Evolutionary conservation across 2,797 vertebrate genomes (phyloP).

Genomic region (Bradypus variegatus): DNA sequence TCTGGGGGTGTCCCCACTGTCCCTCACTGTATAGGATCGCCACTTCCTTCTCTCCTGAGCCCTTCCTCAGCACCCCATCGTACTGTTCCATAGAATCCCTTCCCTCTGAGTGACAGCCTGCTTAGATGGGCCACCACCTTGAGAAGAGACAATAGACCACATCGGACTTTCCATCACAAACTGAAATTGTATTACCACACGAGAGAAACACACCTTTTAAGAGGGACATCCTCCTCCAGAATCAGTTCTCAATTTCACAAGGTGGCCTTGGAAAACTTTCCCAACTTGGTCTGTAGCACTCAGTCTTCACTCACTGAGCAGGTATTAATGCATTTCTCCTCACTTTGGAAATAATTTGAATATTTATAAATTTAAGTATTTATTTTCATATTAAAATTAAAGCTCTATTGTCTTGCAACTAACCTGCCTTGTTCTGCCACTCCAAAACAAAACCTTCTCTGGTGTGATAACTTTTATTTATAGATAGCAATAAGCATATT

Average conservation of each 20-base stretch:
- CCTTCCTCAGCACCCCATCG: not conserved
- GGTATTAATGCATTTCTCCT: slow-evolving; percentile 55
- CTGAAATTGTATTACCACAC: not conserved
- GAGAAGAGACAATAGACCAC: not conserved
- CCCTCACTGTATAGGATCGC: rapidly evolving
- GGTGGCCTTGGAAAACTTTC: slow-evolving; percentile 56
- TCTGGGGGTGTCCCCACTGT: too few species aligned
- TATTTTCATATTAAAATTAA: slow-evolving; percentile 80
- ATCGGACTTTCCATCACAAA: not conserved
- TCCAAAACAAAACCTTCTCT: slow-evolving; percentile 71
- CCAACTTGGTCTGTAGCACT: slow-evolving; percentile 8
- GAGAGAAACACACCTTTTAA: rapidly evolving
- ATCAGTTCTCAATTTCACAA: not conserved
- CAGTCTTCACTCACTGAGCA: slow-evolving; percentile 52
- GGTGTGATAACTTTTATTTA: slow-evolving; percentile 79
- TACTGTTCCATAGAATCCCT: too few species aligned
- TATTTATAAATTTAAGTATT: slow-evolving; percentile 79
- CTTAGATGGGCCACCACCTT: rapidly evolving
- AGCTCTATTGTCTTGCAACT: slow-evolving; percentile 77
- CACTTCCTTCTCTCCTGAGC: rapidly evolving
- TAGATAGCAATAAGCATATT: slow-evolving; percentile 77
- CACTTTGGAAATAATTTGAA: slow-evolving; percentile 70
- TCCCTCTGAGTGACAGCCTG: not conserved
- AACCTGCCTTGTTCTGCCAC: slow-evolving; percentile 73
- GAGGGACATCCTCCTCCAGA: not conserved